Percentiles rank a stretch among this genome's conserved stretches.
Evolutionary conservation across 2,797 vertebrate species (phyloP).

Genomic region (Petrocephalus schoutedeni): DNA sequence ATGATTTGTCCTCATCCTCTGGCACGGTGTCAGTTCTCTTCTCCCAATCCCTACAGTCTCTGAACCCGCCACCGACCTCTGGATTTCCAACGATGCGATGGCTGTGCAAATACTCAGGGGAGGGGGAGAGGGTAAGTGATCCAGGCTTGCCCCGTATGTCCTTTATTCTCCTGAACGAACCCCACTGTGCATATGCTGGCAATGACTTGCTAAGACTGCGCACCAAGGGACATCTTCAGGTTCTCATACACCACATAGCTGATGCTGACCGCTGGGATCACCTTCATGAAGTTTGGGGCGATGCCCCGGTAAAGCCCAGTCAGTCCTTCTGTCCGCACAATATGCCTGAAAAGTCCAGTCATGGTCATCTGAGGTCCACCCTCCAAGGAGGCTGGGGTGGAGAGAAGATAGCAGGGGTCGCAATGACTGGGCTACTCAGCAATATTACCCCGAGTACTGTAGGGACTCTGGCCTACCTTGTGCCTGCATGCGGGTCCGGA

Average conservation of each 20-base stretch:
- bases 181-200: too few relatives aligned
- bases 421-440: neutral
- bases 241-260: slow-evolving; percentile 95
- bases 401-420: neutral
- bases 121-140: neutral
- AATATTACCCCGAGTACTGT: neutral
- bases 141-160: slow-evolving; percentile 29
- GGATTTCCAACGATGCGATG: slow-evolving; percentile 88
- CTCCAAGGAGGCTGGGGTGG: slow-evolving; percentile 63
- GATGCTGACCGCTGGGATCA: slow-evolving; percentile 96
- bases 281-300: slow-evolving; percentile 94
- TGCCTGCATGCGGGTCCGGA: slow-evolving; percentile 95
- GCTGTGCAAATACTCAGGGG: slow-evolving; percentile 45
- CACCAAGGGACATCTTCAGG: slow-evolving; percentile 84
- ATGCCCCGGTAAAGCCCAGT: slow-evolving; percentile 87
- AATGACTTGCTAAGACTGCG: slow-evolving; percentile 70
- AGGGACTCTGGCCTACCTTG: slow-evolving; percentile 69
- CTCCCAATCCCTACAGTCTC: slow-evolving; percentile 9
- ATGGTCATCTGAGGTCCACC: slow-evolving; percentile 70
- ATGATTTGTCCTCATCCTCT: slow-evolving; percentile 19
- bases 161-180: slow-evolving; percentile 18
- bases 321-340: slow-evolving; percentile 82
- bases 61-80: slow-evolving; percentile 43
- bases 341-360: slow-evolving; percentile 84
- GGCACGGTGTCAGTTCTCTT: slow-evolving; percentile 29